Evolutionary conservation across 2,113 vertebrate genomes (phyloP).

Genomic region (Struthio camelus): DNA sequence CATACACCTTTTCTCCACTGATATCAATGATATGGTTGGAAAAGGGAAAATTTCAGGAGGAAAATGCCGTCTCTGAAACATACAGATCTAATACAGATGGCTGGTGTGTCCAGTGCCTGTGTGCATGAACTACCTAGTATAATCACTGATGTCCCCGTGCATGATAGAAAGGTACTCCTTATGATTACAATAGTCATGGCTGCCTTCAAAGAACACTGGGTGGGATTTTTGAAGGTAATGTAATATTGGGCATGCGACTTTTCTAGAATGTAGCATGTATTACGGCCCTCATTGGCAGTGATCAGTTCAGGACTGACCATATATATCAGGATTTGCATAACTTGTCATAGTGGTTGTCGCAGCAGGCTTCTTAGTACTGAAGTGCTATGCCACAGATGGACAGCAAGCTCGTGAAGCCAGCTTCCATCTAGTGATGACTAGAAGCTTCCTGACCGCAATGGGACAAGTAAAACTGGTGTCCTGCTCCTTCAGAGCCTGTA

Average conservation of each 20-base stretch:
- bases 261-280: not conserved
- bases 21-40: not conserved
- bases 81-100: fast-evolving
- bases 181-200: not conserved
- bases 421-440: not conserved
- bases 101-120: not conserved
- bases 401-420: not conserved
- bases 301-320: not conserved
- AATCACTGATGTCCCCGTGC: not conserved
- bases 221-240: not conserved
- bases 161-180: not conserved
- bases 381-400: not conserved
- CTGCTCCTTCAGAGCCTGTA: not conserved
- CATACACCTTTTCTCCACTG: not conserved
- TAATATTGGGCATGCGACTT: not conserved
- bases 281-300: not conserved
- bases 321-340: not conserved
- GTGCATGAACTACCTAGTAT: not conserved
- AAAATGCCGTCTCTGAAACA: not conserved
- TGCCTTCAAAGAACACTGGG: not conserved
- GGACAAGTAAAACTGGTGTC: not conserved
- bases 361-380: not conserved
- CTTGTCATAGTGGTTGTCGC: not conserved
- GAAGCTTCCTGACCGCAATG: not conserved
- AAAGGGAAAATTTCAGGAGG: not conserved